These are phyloP conservation scores for Acrobeloides nanus DNA, from an alignment of 2,888 invertebrate genomes.

Conservation along the genomic window DNA sequence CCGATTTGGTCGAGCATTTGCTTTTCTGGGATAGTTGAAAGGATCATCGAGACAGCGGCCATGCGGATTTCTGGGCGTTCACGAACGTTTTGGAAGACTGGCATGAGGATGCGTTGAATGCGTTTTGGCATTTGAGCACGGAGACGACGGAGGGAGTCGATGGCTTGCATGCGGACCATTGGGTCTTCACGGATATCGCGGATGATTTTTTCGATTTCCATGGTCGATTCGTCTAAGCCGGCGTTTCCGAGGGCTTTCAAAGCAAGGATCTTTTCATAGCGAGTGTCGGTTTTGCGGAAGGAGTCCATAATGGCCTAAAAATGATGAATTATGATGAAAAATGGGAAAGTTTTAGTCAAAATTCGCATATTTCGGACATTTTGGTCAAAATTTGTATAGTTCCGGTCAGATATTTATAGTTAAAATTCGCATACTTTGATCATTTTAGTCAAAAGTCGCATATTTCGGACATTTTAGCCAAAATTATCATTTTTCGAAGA, in stretches of 20 bases:
- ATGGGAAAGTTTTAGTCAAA: too few relatives aligned
- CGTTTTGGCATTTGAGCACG: constrained; percentile 21
- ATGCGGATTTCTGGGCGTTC: constrained; percentile 28
- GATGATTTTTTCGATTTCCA: constrained; percentile 45
- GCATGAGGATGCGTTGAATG: constrained; percentile 27
- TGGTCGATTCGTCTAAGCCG: constrained; percentile 38
- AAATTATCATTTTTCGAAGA: too few relatives aligned
- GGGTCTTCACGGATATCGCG: constrained; percentile 19
- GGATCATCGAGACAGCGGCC: constrained; percentile 27
- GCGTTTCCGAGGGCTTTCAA: constrained; percentile 50
- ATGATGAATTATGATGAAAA: too few relatives aligned
- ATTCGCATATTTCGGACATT: too few relatives aligned
- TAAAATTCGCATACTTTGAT: too few relatives aligned
- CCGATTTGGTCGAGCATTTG: constrained; percentile 27
- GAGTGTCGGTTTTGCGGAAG: too few relatives aligned
- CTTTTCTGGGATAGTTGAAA: constrained; percentile 24
- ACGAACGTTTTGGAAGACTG: constrained; percentile 25
- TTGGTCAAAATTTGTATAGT: too few relatives aligned
- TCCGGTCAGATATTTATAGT: too few relatives aligned
- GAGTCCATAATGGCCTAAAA: too few relatives aligned
- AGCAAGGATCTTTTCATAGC: too few relatives aligned
- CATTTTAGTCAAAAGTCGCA: too few relatives aligned
- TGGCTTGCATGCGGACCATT: constrained; percentile 31
- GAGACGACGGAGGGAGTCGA: constrained; percentile 31
- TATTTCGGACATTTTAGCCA: too few relatives aligned